Conservation (phyloP, 2,797 vertebrate genomes). For the Poeciliopsis gracilis region DNA sequence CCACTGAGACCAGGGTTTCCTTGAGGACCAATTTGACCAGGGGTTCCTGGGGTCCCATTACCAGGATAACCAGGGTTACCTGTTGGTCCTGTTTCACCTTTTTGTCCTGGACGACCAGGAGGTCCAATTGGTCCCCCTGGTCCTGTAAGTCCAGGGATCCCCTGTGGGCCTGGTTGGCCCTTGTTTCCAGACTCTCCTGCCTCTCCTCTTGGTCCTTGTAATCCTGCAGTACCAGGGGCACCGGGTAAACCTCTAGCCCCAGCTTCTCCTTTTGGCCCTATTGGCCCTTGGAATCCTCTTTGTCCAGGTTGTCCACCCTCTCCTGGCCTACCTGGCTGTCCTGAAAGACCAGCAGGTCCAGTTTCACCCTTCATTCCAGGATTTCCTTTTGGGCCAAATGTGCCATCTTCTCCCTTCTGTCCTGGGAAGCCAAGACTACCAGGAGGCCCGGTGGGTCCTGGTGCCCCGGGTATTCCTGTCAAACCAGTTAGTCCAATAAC, state of each 20-base stretch:
- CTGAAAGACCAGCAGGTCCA: constrained; percentile 89
- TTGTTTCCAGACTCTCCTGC: constrained; percentile 85
- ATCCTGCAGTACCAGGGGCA: constrained; percentile 82
- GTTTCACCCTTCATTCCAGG: constrained; percentile 87
- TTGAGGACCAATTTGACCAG: constrained; percentile 87
- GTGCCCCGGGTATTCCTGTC: constrained; percentile 88
- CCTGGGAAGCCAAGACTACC: constrained; percentile 91
- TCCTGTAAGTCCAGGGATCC: constrained; percentile 92
- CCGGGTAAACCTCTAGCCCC: constrained; percentile 89
- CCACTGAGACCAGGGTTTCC: constrained; percentile 90
- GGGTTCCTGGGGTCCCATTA: constrained; percentile 85
- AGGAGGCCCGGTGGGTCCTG: constrained; percentile 88
- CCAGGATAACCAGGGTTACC: constrained; percentile 91
- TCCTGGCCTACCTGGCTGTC: constrained; percentile 88
- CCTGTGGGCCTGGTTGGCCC: constrained; percentile 89
- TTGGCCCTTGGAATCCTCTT: constrained; percentile 89
- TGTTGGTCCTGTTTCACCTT: constrained; percentile 87
- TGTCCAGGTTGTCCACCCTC: constrained; percentile 87
- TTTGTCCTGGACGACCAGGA: constrained; percentile 89
- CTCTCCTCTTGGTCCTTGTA: constrained; percentile 88
- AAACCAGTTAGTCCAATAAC: constrained; percentile 86
- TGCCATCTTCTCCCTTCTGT: constrained; percentile 89
- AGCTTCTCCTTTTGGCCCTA: constrained; percentile 89
- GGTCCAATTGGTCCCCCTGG: constrained; percentile 92
- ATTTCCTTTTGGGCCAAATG: constrained; percentile 83